Evolutionary conservation across 2,113 vertebrate species (phyloP).

Genomic region (Oceanites oceanicus): DNA sequence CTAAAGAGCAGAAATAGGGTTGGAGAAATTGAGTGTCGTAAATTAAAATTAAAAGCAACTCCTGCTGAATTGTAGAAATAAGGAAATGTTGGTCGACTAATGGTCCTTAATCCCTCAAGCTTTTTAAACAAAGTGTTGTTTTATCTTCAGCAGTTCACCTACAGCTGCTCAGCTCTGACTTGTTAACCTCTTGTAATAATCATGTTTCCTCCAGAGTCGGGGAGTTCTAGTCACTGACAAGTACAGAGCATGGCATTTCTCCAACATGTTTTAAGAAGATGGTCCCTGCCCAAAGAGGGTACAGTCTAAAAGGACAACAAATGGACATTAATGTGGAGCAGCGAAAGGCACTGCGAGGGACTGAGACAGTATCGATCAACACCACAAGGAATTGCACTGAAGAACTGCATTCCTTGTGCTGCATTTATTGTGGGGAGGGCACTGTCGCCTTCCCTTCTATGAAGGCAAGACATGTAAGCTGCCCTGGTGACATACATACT

Average conservation of each 20-base stretch:
- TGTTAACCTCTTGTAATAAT: not conserved
- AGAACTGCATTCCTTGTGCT: not conserved
- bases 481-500: not conserved
- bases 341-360: not conserved
- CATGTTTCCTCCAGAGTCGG: not conserved
- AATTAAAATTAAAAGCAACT: not conserved
- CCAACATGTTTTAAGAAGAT: not conserved
- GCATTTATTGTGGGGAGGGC: not conserved
- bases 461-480: not conserved
- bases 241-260: fast-evolving
- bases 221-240: not conserved
- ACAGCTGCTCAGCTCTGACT: not conserved
- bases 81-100: not conserved
- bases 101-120: not conserved
- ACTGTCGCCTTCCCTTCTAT: not conserved
- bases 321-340: not conserved
- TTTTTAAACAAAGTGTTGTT: not conserved
- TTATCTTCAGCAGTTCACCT: not conserved
- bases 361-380: not conserved
- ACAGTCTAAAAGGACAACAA: not conserved
- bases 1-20: not conserved
- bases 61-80: not conserved
- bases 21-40: not conserved
- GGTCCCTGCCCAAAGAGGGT: not conserved
- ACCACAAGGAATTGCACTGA: not conserved